These are phyloP conservation scores for Pseudorectes ferrugineus DNA, from an alignment of 2,113 vertebrate genomes.

Conservation along the genomic window DNA sequence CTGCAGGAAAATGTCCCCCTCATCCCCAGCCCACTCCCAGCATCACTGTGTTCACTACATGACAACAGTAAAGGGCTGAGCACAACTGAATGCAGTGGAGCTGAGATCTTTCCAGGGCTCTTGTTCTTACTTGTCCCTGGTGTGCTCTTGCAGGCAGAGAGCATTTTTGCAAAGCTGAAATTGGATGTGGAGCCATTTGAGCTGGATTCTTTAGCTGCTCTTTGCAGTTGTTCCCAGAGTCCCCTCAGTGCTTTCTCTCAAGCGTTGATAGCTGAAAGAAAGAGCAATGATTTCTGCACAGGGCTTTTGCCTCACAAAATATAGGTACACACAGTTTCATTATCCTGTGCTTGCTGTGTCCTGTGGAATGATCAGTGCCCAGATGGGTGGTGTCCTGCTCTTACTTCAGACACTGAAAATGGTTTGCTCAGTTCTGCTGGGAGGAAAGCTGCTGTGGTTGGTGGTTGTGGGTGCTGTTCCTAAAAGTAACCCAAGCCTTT, in stretches of 20 bases:
- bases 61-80: neutral
- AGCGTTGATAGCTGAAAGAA: neutral
- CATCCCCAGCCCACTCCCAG: neutral
- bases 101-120: neutral
- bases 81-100: neutral
- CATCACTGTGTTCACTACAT: rapidly evolving
- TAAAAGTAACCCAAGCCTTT: neutral
- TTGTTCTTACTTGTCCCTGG: neutral
- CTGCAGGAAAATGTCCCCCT: neutral
- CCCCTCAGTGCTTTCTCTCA: neutral
- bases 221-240: neutral
- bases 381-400: neutral
- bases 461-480: neutral
- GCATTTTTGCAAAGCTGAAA: neutral
- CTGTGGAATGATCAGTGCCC: neutral
- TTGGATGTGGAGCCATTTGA: neutral
- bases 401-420: neutral
- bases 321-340: neutral
- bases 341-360: neutral
- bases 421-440: neutral
- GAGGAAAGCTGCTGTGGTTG: neutral
- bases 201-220: neutral
- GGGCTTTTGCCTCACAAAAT: neutral
- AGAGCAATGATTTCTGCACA: neutral
- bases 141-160: neutral